Evolutionary conservation across 2,113 vertebrate species (phyloP).

Genomic region (Mixornis gularis): DNA sequence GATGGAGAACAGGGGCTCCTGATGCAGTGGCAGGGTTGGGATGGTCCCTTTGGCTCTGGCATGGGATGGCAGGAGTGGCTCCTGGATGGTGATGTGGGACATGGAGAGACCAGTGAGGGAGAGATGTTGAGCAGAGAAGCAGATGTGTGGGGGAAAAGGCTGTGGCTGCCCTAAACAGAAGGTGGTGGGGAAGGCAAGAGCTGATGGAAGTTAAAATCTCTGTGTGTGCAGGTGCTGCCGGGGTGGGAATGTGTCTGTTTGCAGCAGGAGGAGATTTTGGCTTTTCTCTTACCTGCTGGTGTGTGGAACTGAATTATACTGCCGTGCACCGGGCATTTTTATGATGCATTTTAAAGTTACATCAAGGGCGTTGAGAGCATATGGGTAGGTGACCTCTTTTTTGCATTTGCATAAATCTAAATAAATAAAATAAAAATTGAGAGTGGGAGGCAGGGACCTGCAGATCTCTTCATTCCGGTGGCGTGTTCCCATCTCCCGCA

Average conservation of each 20-base stretch:
- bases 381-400: constrained; percentile 6
- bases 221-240: background rate
- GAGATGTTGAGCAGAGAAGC: background rate
- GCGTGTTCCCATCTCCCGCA: background rate
- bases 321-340: background rate
- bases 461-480: background rate
- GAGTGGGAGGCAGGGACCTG: constrained; percentile 23
- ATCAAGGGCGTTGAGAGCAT: constrained; percentile 5
- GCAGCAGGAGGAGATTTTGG: background rate
- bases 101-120: accelerated
- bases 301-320: background rate
- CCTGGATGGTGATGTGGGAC: background rate
- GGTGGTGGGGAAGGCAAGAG: background rate
- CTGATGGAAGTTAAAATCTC: background rate
- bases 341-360: constrained; percentile 14
- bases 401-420: constrained; percentile 57
- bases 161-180: background rate
- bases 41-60: background rate
- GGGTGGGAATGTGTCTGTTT: background rate
- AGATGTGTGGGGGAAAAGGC: background rate
- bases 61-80: background rate
- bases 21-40: background rate
- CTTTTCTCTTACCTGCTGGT: background rate
- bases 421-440: constrained; percentile 17
- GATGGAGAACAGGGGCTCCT: background rate